Conservation (phyloP, 2,888 invertebrate species). For the Lottia gigantea region DNA sequence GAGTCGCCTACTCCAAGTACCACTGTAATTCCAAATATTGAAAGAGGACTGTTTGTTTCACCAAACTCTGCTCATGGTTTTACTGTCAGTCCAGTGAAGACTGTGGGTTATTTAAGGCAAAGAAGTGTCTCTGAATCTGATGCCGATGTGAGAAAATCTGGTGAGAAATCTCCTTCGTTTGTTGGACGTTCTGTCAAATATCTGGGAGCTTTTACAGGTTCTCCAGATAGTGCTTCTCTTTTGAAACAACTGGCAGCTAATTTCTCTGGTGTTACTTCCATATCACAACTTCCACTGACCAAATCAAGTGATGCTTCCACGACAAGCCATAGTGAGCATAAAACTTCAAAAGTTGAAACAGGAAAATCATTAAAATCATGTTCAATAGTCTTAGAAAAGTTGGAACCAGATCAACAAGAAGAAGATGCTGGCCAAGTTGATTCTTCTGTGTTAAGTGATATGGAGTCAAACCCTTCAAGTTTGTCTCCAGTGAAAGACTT, state of each 20-base stretch:
- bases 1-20: too few relatives aligned
- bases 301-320: not conserved
- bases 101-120: not conserved
- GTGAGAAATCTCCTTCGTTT: not conserved
- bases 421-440: not conserved
- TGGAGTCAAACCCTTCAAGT: constrained; percentile 1
- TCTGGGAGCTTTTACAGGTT: not conserved
- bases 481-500: not conserved
- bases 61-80: too few relatives aligned
- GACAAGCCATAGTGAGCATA: not conserved
- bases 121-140: not conserved
- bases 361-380: constrained; percentile 30
- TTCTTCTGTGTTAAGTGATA: not conserved
- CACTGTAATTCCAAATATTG: too few relatives aligned
- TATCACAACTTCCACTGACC: not conserved
- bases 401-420: constrained; percentile 25
- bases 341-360: not conserved
- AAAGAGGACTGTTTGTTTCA: too few relatives aligned
- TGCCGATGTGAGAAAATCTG: not conserved
- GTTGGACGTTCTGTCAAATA: not conserved
- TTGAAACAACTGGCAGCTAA: constrained; percentile 19
- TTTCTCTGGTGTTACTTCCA: constrained; percentile 2
- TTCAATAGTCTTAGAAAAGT: constrained; percentile 31
- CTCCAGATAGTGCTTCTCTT: constrained; percentile 16
- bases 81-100: not conserved